phyloP scores from a whole-genome alignment of 2,113 vertebrate species.

The Halcyon malimbica region DNA sequence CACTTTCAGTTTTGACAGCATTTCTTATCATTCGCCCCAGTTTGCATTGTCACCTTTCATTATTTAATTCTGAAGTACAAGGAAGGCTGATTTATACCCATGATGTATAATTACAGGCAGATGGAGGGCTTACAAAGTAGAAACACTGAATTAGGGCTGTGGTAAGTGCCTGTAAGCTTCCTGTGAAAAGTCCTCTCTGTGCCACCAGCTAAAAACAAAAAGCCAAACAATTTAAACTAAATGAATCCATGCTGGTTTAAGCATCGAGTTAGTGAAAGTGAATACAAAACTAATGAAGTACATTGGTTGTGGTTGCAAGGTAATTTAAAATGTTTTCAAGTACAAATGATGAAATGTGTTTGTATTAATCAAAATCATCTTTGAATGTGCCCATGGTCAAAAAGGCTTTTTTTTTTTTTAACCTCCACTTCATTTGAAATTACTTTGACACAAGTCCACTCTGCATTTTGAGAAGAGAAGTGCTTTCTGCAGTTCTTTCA shows the following conservation, averaged over 20 bases:
- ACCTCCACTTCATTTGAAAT: slow-evolving; percentile 66
- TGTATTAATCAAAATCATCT: slow-evolving; percentile 66
- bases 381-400: slow-evolving; percentile 46
- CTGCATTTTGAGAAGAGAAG: slow-evolving; percentile 41
- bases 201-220: slow-evolving; percentile 38
- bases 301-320: slow-evolving; percentile 2
- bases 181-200: background rate
- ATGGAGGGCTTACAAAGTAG: slow-evolving; percentile 24
- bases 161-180: background rate
- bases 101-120: slow-evolving; percentile 54
- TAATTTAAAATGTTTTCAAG: slow-evolving; percentile 46
- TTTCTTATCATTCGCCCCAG: slow-evolving; percentile 59
- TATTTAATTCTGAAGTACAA: slow-evolving; percentile 67
- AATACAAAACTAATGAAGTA: slow-evolving; percentile 33
- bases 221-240: slow-evolving; percentile 10
- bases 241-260: background rate
- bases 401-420: slow-evolving; percentile 12
- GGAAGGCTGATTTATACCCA: slow-evolving; percentile 55
- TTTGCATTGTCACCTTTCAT: slow-evolving; percentile 55
- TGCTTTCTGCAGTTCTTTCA: slow-evolving; percentile 69
- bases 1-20: slow-evolving; percentile 40
- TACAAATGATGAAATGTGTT: slow-evolving; percentile 54
- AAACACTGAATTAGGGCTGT: slow-evolving; percentile 34
- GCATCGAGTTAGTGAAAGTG: background rate
- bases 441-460: slow-evolving; percentile 57